These are phyloP conservation scores for Tetragonula carbonaria DNA, from an alignment of 2,888 invertebrate species.

Conservation along the genomic window DNA sequence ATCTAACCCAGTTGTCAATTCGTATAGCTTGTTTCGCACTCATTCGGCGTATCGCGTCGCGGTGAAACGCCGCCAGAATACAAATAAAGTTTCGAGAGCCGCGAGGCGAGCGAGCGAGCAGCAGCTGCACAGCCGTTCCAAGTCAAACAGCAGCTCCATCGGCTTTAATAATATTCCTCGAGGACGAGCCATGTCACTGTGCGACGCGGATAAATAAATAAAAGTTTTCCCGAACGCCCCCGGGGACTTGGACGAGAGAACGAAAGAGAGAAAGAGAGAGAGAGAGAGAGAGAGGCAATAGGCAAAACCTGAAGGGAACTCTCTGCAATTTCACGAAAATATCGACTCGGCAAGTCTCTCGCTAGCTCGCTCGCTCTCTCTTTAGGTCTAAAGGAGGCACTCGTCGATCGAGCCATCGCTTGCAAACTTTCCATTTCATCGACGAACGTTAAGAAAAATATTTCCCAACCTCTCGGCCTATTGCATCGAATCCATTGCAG, in stretches of 20 bases:
- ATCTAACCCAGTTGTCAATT: slow-evolving; percentile 80
- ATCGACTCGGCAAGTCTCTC: slow-evolving; percentile 29
- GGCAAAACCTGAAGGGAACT: neutral
- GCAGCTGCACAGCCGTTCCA: slow-evolving; percentile 42
- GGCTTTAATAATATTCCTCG: slow-evolving; percentile 65
- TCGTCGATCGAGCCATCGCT: slow-evolving; percentile 12
- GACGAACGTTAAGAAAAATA: slow-evolving; percentile 44
- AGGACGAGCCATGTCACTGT: slow-evolving; percentile 44
- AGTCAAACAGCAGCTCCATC: slow-evolving; percentile 70
- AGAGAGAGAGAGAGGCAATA: neutral
- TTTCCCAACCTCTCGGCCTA: neutral
- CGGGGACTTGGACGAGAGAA: neutral
- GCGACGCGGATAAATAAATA: slow-evolving; percentile 68
- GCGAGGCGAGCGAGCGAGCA: neutral
- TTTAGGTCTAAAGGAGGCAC: slow-evolving; percentile 15
- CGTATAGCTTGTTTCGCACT: slow-evolving; percentile 77
- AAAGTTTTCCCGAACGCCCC: slow-evolving; percentile 54
- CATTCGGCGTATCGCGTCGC: slow-evolving; percentile 75
- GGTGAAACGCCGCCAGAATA: slow-evolving; percentile 72
- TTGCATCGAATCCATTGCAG: no score
- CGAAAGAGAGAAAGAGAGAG: no score
- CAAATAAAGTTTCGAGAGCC: slow-evolving; percentile 67
- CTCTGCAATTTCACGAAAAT: slow-evolving; percentile 47
- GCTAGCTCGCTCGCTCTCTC: no score
- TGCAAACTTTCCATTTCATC: slow-evolving; percentile 43